Conservation (phyloP, 2,113 vertebrate genomes). For the Stomatorhinus ivindoensis region DNA sequence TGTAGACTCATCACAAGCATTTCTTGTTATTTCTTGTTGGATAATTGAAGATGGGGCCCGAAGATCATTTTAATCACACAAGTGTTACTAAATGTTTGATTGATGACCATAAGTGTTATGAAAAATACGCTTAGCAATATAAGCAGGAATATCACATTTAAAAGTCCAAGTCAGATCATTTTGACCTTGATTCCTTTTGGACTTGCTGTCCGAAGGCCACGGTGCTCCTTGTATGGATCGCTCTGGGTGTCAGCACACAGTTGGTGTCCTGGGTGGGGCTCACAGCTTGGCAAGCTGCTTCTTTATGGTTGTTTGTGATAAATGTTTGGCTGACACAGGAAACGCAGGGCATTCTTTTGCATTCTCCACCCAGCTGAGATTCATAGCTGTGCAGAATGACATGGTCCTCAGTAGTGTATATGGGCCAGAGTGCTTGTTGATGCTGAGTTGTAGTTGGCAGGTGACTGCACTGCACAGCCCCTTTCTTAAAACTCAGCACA, state of each 20-base stretch:
- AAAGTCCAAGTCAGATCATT: background rate
- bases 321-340: background rate
- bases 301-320: background rate
- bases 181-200: background rate
- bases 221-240: no score
- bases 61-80: background rate
- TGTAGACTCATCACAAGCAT: background rate
- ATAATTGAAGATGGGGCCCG: background rate
- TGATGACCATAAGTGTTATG: background rate
- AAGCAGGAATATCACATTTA: background rate
- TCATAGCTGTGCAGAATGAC: background rate
- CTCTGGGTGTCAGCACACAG: background rate
- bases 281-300: background rate
- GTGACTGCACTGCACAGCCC: background rate
- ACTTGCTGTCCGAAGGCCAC: background rate
- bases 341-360: background rate
- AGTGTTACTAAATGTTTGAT: background rate
- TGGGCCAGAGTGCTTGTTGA: background rate
- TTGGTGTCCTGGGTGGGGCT: background rate
- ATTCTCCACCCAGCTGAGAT: background rate
- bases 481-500: background rate
- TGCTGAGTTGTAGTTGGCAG: background rate
- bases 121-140: background rate
- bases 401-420: background rate
- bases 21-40: background rate